Base-by-base conservation (phyloP, 2,113 vertebrate genomes). In the Callopanchax toddi region DNA sequence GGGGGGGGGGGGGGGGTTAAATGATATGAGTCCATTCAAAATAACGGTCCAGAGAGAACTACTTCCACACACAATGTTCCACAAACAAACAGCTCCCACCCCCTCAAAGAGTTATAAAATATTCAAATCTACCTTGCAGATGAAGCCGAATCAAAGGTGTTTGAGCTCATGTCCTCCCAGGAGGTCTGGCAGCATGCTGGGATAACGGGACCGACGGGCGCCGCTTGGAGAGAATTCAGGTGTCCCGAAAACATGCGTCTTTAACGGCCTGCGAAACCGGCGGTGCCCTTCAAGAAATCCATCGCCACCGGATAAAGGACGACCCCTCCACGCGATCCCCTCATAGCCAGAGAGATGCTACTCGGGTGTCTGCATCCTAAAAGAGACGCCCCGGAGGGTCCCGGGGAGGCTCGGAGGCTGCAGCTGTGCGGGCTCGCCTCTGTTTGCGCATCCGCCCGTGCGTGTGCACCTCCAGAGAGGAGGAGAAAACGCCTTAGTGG, bases 401-500 rank as follows among this genome's bases (percentile, higher is more conserved):
- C 85, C 81, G 76, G 67, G 63, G 78, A 51, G 74, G 76, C 66
- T 79, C 6, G 2, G 78, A 60, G 74, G 76, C 60, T 84, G 86
- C 82, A 84, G 84, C 76, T 86, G 85, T 76, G 79, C 74, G 65
- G 74, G 76, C 78, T 86, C 70, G 77, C 81, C 72, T 89, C 86
- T 71, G 69, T 15, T 74, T 85, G 87, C 83, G 90, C 87, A 91
- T 86, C 82, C 84, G 84, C 64, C 81, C 44, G 76, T 60, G 34
- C 44, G 76, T 60, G 34, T 85, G 87, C 83, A 69, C 86, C 74
- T 86, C 81, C 82, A 70, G 67, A 52, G 63, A 17, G 83, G 67
- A 45, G 65, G 82, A 88, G 88, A 89, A 91, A 91, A 91, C 87
- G 89, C 85, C 90, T 92, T 88, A 73, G 72, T 69, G 68, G 83